Evolutionary conservation across 2,797 vertebrate genomes (phyloP).

Genomic region (Notoglanidium macrostoma): DNA sequence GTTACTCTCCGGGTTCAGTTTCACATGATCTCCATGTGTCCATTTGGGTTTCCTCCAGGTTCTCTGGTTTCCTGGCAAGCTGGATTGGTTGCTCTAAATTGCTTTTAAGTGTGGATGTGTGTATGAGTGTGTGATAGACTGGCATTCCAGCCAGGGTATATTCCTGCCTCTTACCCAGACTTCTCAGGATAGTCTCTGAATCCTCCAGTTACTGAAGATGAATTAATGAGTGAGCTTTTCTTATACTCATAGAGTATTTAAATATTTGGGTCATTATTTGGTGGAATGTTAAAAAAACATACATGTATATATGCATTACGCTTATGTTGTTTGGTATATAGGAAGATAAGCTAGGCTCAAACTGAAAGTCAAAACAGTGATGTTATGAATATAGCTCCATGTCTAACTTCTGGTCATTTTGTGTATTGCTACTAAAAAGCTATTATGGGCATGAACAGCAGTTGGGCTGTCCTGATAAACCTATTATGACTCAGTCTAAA

Average conservation of each 20-base stretch:
- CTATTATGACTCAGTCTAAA: neutral
- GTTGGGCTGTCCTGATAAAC: neutral
- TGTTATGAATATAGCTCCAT: neutral
- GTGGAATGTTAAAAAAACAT: neutral
- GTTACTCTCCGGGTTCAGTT: neutral
- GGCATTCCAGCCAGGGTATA: neutral
- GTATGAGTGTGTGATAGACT: neutral
- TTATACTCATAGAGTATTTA: neutral
- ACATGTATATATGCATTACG: neutral
- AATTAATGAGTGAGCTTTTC: neutral
- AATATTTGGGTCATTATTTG: neutral
- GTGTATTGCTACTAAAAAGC: neutral
- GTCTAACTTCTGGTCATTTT: conserved; percentile 10
- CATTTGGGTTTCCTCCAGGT: neutral
- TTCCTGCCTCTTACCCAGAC: neutral
- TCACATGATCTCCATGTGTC: neutral
- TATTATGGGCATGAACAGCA: conserved; percentile 2
- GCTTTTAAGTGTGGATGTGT: neutral
- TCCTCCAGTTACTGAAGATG: neutral
- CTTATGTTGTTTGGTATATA: neutral
- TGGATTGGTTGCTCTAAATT: neutral
- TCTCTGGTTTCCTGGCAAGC: neutral
- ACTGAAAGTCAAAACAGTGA: neutral
- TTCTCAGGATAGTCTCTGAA: neutral
- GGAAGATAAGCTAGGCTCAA: neutral